A percentile compares a stretch with the other conserved stretches of the same genome.
phyloP scores from a whole-genome alignment of 2,113 vertebrate species.

The Dasyornis broadbenti region DNA sequence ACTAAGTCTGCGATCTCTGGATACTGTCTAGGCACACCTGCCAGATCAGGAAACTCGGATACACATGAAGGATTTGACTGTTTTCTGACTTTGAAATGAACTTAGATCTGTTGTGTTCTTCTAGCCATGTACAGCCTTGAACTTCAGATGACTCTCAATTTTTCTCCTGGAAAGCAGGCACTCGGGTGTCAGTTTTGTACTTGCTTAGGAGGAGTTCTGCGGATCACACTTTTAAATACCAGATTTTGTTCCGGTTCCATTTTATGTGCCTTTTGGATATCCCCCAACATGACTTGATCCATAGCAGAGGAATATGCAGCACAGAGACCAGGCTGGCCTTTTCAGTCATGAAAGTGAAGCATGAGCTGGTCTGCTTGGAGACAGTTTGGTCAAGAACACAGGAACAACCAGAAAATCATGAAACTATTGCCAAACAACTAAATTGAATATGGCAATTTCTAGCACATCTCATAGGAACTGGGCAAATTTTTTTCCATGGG shows the following conservation, averaged over 20 bases:
- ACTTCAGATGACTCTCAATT: neutral
- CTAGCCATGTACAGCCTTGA: neutral
- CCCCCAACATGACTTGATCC: neutral
- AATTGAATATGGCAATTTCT: neutral
- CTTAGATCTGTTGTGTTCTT: neutral
- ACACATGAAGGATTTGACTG: neutral
- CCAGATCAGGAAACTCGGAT: neutral
- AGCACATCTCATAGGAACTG: neutral
- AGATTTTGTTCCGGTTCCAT: neutral
- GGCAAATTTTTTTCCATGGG: neutral
- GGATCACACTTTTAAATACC: neutral
- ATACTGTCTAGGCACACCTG: conserved; percentile 29
- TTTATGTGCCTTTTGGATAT: neutral
- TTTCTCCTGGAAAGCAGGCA: neutral
- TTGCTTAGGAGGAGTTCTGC: neutral
- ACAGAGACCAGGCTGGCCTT: neutral
- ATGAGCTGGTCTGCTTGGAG: neutral
- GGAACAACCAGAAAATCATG: neutral
- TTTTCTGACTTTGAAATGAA: conserved; percentile 12
- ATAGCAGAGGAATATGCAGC: neutral
- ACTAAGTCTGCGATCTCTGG: neutral
- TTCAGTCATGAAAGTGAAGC: neutral
- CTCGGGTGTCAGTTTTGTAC: neutral
- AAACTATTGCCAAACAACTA: neutral
- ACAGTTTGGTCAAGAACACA: neutral